Evolutionary conservation across 2,888 invertebrate species (phyloP).

Genomic region (Nematopogon swammerdamellus): DNA sequence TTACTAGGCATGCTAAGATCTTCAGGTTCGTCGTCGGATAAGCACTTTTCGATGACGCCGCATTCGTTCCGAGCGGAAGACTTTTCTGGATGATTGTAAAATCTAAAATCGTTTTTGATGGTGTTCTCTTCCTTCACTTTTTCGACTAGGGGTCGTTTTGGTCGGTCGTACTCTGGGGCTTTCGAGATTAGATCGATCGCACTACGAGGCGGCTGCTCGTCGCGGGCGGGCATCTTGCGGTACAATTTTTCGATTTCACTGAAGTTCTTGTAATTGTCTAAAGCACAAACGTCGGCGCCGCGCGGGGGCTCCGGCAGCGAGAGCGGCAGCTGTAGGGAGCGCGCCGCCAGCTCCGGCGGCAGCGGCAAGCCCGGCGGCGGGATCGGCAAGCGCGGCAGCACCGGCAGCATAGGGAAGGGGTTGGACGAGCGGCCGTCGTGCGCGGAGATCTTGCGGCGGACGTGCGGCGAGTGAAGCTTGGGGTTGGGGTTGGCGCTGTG

Average conservation of each 20-base stretch:
- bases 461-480: slow-evolving; percentile 93
- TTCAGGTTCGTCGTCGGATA: slow-evolving; percentile 60
- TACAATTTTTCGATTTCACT: slow-evolving; percentile 55
- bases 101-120: background rate
- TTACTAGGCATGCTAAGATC: slow-evolving; percentile 68
- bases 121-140: background rate
- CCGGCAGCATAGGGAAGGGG: slow-evolving; percentile 71
- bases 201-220: slow-evolving; percentile 26
- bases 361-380: slow-evolving; percentile 64
- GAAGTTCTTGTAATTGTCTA: slow-evolving; percentile 47
- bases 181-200: slow-evolving; percentile 32
- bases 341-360: slow-evolving; percentile 55
- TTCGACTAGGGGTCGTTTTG: background rate
- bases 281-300: slow-evolving; percentile 22
- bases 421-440: slow-evolving; percentile 88
- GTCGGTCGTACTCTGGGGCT: slow-evolving; percentile 15
- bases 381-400: slow-evolving; percentile 69
- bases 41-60: slow-evolving; percentile 30
- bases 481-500: slow-evolving; percentile 98
- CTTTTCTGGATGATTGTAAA: background rate
- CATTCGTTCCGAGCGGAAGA: slow-evolving; percentile 20
- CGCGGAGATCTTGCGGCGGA: slow-evolving; percentile 87
- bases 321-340: slow-evolving; percentile 47
- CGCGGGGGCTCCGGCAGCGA: slow-evolving; percentile 57
- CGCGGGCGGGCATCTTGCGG: slow-evolving; percentile 37